Evolutionary conservation across 2,113 vertebrate species (phyloP), one percentile per base, ranked within the genome.

Genomic region (Castor canadensis): DNA sequence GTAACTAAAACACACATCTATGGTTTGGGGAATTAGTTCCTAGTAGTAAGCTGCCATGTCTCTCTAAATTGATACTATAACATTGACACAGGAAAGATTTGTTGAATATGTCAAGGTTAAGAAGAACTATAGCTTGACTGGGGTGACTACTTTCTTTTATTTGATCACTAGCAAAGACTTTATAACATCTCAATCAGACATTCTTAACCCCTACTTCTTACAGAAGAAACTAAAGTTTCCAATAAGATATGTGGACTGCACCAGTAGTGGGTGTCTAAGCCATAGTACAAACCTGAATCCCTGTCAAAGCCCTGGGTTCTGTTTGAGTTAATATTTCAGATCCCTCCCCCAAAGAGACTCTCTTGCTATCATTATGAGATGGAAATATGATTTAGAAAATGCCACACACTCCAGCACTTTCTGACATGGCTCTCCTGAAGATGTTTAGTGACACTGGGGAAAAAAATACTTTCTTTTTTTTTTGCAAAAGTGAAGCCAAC

Each of bases 371-470:
- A 85, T 66, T 40, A 66, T 9, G 7, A n/a, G n/a, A 58, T 95
- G 28, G 71, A 96, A 87, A 92, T n/a, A 69, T n/a, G n/a, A n/a
- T n/a, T n/a, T n/a, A n/a, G n/a, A n/a, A 64, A 92, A 64, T 45
- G 54, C 64, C 91, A 62, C 62, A 66, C 19, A n/a, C 40, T 24
- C 3, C 38, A 24, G 38, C 43, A 52, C 52, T 94, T 85, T 93
- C 79, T 91, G 77, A 91, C 62, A 52, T 11, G 30, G 17, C 26
- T 91, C 87, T 71, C 52, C 62, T 11, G 66, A 56, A 86, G 35
- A 58, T 58, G 12, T 90, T 95, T 66, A 80, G 45, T 64, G 62
- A 86, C 86, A 19, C 35, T 58, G 7, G 66, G 66, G 64, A 35
- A 15, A 28, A 58, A 45, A 67, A 69, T 75, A 77, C 66, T 43